Base-by-base conservation (phyloP, 2,888 invertebrate species). In the Chamaedrilus cognettii region DNA sequence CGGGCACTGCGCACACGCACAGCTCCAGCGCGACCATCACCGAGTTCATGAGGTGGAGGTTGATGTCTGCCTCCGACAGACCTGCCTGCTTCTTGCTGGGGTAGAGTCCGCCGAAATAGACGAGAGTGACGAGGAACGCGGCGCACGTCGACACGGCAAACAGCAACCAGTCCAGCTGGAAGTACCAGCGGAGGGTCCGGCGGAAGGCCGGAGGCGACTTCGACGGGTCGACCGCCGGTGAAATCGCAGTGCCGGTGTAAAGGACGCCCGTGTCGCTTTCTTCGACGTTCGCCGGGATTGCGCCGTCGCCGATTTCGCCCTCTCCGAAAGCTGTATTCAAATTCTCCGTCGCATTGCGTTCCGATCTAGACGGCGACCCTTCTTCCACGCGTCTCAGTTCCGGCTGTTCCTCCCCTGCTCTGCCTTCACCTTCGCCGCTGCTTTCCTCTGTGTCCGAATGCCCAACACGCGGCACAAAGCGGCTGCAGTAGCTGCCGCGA, bases 11-110 rank as follows among this genome's bases (percentile, higher is more conserved):
- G 5, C 74, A 68, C 1, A 81, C 2, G 5, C 74, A 42, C 33
- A 76, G 70, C 62, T 82, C 82, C 0, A 80, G 34, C 1, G 80
- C 19, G 1, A 80, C 65, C 11, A 80, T 70, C 3, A 80, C 70
- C 0, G 78, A 76, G 63, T 80, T 81, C 19, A 80, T 62, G 4
- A 73, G 72, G 70, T 82, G 80, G 1, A 80, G 69, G 59, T 79
- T 76, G 23, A 79, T 33, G 67, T 80, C 55, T 7, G 15, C 28
- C 7, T 15, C 26, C 7, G 55, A 52, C 23, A 52, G 11, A 19
- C 7, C 19, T 26, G 55, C 15, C 7, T 23, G 64, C 19, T 60
- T 7, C 7, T 32, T 28, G 58, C 50, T 35, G 4, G 64, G 64
- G 35, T 59, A 67, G 33, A 67, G 67, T 2, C 52, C 60, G 28